These are phyloP conservation scores for Perodicticus potto DNA, from an alignment of 2,797 vertebrate species.

Conservation along the genomic window DNA sequence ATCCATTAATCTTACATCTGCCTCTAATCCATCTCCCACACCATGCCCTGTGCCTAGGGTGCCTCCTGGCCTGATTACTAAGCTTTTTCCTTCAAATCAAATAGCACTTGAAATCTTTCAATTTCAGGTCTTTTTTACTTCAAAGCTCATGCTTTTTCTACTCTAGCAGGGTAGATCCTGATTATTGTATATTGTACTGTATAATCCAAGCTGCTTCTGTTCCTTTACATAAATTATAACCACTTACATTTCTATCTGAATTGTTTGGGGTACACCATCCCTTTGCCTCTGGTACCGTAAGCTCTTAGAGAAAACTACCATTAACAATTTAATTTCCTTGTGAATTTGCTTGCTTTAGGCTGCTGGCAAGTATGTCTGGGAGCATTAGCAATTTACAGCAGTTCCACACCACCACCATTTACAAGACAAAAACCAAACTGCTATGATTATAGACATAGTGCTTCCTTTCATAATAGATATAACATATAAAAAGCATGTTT, in stretches of 20 bases:
- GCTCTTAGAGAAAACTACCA: slow-evolving; percentile 22
- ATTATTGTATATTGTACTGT: background rate
- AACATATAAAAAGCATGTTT: slow-evolving; percentile 40
- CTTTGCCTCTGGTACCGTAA: slow-evolving; percentile 44
- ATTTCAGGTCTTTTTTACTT: background rate
- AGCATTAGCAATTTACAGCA: slow-evolving; percentile 58
- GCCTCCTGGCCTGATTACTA: background rate
- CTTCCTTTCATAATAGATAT: background rate
- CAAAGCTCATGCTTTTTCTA: background rate
- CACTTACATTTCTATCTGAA: slow-evolving; percentile 58
- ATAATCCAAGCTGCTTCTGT: background rate
- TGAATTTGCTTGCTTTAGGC: slow-evolving; percentile 51
- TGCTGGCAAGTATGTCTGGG: slow-evolving; percentile 60
- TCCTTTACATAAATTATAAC: background rate
- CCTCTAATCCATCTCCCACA: background rate
- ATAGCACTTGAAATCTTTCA: background rate
- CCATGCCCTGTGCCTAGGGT: background rate
- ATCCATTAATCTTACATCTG: background rate
- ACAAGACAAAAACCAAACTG: slow-evolving; percentile 62
- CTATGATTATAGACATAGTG: slow-evolving; percentile 11
- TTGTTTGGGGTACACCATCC: background rate
- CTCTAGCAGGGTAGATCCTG: background rate
- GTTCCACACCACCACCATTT: slow-evolving; percentile 52
- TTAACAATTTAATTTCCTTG: slow-evolving; percentile 66
- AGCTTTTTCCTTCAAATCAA: slow-evolving; percentile 21